These are phyloP conservation scores for Cephus sareptanus DNA, from an alignment of 2,888 invertebrate genomes.

Conservation along the genomic window DNA sequence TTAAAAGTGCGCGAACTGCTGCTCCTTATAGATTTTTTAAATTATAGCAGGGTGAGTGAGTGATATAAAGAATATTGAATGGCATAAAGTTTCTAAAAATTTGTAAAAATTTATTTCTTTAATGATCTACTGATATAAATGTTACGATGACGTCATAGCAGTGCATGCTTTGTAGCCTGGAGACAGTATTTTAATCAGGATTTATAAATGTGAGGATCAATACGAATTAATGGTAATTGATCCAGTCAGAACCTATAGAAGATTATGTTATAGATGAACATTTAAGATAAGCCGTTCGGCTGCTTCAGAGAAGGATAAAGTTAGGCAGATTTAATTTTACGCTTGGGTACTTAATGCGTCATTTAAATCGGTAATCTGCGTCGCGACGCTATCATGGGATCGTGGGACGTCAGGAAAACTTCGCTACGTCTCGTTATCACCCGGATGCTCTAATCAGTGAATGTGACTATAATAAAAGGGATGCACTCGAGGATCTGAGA, in stretches of 20 bases:
- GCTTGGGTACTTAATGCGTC: not conserved
- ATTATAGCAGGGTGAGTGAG: not conserved
- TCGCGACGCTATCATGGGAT: not conserved
- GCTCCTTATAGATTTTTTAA: not conserved
- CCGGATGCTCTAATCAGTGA: not conserved
- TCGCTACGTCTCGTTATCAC: not conserved
- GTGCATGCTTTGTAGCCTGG: not conserved
- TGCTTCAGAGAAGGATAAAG: not conserved
- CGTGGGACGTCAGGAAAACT: not conserved
- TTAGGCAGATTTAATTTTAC: not conserved
- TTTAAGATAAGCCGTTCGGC: not conserved
- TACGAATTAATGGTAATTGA: not conserved
- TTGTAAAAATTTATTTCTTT: not conserved
- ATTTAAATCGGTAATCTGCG: not conserved
- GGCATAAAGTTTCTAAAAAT: not conserved
- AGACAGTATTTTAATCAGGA: not conserved
- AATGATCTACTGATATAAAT: not conserved
- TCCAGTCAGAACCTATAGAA: not conserved
- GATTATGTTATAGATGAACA: not conserved
- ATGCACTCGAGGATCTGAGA: conserved; percentile 2
- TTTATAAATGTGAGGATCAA: not conserved
- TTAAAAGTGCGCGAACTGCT: not conserved
- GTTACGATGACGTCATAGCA: not conserved
- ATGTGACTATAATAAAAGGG: not conserved
- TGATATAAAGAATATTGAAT: not conserved